Conservation (phyloP, 2,113 vertebrate species). For the rabbit (Oryctolagus cuniculus) region DNA sequence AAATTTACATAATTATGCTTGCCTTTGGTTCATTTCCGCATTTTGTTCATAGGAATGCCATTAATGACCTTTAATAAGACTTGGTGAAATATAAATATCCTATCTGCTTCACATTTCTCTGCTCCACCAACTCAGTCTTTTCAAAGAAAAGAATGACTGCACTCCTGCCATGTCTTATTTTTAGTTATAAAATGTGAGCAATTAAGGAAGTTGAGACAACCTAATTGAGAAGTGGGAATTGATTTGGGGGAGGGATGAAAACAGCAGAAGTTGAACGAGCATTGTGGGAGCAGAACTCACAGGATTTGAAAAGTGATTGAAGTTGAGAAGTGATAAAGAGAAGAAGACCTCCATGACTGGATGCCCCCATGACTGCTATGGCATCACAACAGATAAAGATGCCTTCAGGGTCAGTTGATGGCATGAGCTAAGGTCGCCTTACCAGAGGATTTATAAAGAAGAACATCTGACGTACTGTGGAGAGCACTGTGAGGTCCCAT, state of each 20-base stretch:
- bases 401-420: background rate
- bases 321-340: background rate
- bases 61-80: slow-evolving; percentile 65
- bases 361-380: background rate
- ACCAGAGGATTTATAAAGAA: background rate
- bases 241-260: background rate
- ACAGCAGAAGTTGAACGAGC: background rate
- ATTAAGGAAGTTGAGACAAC: background rate
- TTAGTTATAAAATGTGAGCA: background rate
- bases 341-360: background rate
- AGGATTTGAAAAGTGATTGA: background rate
- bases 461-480: no score
- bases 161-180: background rate
- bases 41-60: slow-evolving; percentile 41
- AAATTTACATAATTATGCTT: slow-evolving; percentile 69
- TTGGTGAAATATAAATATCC: slow-evolving; percentile 43
- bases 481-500: background rate
- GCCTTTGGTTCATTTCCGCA: slow-evolving; percentile 46
- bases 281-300: background rate
- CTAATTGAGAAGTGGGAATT: background rate
- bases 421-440: background rate
- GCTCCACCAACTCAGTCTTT: background rate
- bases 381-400: background rate
- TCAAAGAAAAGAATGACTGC: slow-evolving; percentile 23
- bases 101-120: slow-evolving; percentile 38